A percentile compares a stretch with the other conserved stretches of the same genome.
Conservation (phyloP, 2,113 vertebrate species). For the Nymphicus hollandicus region DNA sequence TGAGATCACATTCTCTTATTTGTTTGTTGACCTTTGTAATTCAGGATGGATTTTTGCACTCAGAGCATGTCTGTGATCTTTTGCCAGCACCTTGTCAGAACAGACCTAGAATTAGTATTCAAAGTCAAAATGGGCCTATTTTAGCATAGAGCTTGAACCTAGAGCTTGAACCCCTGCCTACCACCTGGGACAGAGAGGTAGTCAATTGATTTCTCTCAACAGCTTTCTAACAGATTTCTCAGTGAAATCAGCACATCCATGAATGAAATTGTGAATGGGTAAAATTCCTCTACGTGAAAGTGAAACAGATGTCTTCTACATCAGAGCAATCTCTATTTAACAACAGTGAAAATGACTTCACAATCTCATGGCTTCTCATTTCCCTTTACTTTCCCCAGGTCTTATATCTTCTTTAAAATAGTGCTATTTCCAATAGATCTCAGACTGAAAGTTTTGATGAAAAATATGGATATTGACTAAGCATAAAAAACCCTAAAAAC, state of each 20-base stretch:
- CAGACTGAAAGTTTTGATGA: neutral
- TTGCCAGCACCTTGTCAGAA: neutral
- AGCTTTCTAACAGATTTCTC: neutral
- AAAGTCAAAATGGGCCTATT: neutral
- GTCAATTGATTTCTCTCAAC: neutral
- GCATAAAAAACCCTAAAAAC: rapidly evolving
- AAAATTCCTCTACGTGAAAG: neutral
- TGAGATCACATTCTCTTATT: neutral
- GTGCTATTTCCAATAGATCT: neutral
- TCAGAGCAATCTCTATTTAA: neutral
- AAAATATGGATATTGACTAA: neutral
- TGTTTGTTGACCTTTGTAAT: neutral
- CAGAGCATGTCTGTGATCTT: neutral
- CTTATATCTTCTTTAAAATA: neutral
- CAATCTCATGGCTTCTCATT: neutral
- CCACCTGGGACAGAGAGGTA: neutral
- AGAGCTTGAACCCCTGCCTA: neutral
- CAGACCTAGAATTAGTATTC: neutral
- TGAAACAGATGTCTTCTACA: neutral
- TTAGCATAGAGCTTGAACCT: neutral
- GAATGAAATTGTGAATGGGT: neutral
- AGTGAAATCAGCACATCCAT: neutral
- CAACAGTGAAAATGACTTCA: neutral
- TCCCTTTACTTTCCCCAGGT: neutral
- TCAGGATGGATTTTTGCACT: neutral